Conservation (phyloP, 2,888 invertebrate genomes). For the Limnephilus rhombicus region DNA sequence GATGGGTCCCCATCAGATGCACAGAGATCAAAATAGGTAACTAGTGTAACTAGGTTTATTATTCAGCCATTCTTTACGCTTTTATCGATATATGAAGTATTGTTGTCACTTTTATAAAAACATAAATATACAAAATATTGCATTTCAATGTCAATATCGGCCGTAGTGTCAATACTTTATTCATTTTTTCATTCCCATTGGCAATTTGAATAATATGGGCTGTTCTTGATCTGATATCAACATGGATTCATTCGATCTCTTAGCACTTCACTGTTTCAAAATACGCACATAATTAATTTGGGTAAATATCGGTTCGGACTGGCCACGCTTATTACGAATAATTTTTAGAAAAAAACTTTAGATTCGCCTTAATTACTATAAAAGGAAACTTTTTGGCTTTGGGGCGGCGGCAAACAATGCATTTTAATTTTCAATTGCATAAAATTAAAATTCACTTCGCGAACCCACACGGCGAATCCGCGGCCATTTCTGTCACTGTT, state of each 20-base stretch:
- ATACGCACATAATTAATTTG: neutral
- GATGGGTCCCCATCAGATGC: constrained; percentile 82
- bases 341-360: too few species aligned
- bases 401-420: too few species aligned
- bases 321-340: too few species aligned
- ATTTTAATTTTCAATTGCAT: too few species aligned
- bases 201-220: neutral
- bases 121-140: neutral
- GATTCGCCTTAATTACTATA: too few species aligned
- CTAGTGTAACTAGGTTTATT: constrained; percentile 68
- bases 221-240: neutral
- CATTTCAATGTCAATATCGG: constrained; percentile 6
- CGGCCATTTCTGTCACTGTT: too few species aligned
- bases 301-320: too few species aligned
- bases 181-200: neutral
- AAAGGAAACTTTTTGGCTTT: too few species aligned
- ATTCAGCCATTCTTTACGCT: neutral
- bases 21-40: constrained; percentile 78
- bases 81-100: neutral
- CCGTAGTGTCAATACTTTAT: neutral
- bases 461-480: too few species aligned
- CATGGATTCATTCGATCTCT: neutral
- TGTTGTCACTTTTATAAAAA: constrained; percentile 22
- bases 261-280: neutral
- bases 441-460: too few species aligned